phyloP scores from a whole-genome alignment of 1,140 invertebrate species.

The Bombus waltoni region DNA sequence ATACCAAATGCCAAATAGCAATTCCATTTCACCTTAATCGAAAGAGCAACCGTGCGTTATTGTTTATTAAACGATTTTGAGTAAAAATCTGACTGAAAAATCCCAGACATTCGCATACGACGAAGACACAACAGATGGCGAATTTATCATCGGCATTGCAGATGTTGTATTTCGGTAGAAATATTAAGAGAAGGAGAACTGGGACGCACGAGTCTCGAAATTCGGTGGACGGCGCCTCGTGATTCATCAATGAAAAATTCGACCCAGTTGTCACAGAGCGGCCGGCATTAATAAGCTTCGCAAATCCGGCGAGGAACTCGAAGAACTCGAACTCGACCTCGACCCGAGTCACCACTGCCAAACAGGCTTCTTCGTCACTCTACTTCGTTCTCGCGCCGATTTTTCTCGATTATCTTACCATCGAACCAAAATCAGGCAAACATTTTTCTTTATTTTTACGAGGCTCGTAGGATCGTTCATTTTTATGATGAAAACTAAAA shows the following conservation, averaged over 20 bases:
- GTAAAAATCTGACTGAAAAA: background rate
- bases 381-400: background rate
- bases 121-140: background rate
- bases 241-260: constrained; percentile 68
- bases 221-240: constrained; percentile 47
- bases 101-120: background rate
- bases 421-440: background rate
- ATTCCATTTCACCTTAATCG: background rate
- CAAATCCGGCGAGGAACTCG: constrained; percentile 26
- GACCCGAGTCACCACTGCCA: constrained; percentile 35
- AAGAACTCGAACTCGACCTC: constrained; percentile 53
- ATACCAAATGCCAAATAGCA: no score
- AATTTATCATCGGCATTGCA: constrained; percentile 46
- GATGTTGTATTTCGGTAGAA: constrained; percentile 39
- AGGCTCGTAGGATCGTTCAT: background rate
- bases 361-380: constrained; percentile 14
- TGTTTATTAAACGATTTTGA: background rate
- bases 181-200: constrained; percentile 29
- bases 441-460: no score
- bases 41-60: background rate
- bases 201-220: constrained; percentile 53
- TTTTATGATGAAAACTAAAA: background rate
- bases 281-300: constrained; percentile 59
- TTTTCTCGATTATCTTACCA: background rate
- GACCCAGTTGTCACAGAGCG: constrained; percentile 59